These are phyloP conservation scores for Halocynthia roretzi DNA, from an alignment of 23 tunicate genomes.

Conservation along the genomic window DNA sequence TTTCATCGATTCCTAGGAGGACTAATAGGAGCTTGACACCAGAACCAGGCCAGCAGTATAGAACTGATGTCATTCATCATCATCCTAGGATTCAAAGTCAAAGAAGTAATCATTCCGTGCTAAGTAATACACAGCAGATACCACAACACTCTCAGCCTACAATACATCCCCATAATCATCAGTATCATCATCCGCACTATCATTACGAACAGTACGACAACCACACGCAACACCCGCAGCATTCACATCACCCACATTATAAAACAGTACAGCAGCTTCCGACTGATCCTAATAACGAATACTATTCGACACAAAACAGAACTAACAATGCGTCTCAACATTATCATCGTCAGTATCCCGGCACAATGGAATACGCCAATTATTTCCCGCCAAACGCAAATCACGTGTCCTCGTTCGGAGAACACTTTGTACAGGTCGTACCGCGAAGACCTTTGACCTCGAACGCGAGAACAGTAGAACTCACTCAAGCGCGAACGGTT, in stretches of 20 bases:
- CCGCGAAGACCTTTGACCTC: constrained; percentile 1
- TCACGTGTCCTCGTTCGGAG: background rate
- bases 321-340: no score
- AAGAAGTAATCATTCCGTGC: no score
- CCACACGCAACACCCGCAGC: background rate
- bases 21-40: constrained; percentile 11
- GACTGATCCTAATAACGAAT: no score
- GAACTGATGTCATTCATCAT: no score
- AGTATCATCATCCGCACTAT: background rate
- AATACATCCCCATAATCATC: background rate
- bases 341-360: no score
- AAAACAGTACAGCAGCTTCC: no score
- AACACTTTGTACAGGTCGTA: constrained; percentile 21
- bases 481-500: constrained; percentile 18
- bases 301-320: no score
- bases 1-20: constrained; percentile 11
- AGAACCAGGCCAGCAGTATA: background rate
- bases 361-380: no score
- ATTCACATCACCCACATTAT: no score
- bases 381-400: no score
- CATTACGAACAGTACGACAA: constrained; percentile 23
- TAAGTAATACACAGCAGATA: background rate
- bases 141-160: constrained; percentile 19
- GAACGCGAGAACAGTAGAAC: constrained; percentile 14
- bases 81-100: no score